Evolutionary conservation across 2,797 vertebrate species (phyloP).

Genomic region (Poecilia velifera): DNA sequence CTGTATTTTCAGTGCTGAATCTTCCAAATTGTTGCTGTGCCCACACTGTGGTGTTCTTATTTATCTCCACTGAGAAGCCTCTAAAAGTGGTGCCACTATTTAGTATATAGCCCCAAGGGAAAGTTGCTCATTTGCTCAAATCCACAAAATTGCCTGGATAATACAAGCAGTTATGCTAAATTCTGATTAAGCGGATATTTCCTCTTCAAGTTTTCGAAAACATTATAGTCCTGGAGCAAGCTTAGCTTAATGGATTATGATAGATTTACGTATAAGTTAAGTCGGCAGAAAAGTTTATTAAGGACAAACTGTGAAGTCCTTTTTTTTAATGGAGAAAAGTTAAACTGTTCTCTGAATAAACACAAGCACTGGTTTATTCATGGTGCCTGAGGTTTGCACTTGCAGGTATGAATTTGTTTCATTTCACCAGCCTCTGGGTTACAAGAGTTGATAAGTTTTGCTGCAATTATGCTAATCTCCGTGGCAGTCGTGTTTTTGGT

Average conservation of each 20-base stretch:
- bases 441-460: conserved; percentile 38
- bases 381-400: conserved; percentile 59
- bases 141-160: conserved; percentile 49
- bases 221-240: conserved; percentile 52
- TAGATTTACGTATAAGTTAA: conserved; percentile 53
- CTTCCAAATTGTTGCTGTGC: conserved; percentile 27
- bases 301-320: conserved; percentile 34
- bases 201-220: conserved; percentile 24
- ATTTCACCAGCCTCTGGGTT: conserved; percentile 46
- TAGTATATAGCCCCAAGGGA: conserved; percentile 33
- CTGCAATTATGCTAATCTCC: conserved; percentile 61
- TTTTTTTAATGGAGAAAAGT: conserved; percentile 51
- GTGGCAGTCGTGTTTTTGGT: conserved; percentile 38
- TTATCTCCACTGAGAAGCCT: conserved; percentile 25
- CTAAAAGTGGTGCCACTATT: conserved; percentile 34
- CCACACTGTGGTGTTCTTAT: conserved; percentile 25
- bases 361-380: conserved; percentile 52
- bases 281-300: conserved; percentile 54
- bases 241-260: conserved; percentile 72
- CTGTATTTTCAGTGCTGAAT: conserved; percentile 31
- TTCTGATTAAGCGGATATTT: conserved; percentile 57
- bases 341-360: conserved; percentile 59
- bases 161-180: conserved; percentile 43
- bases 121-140: conserved; percentile 41
- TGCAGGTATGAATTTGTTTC: conserved; percentile 49